Evolutionary conservation across 2,113 vertebrate species (phyloP).

Genomic region (Oreotragus oreotragus): DNA sequence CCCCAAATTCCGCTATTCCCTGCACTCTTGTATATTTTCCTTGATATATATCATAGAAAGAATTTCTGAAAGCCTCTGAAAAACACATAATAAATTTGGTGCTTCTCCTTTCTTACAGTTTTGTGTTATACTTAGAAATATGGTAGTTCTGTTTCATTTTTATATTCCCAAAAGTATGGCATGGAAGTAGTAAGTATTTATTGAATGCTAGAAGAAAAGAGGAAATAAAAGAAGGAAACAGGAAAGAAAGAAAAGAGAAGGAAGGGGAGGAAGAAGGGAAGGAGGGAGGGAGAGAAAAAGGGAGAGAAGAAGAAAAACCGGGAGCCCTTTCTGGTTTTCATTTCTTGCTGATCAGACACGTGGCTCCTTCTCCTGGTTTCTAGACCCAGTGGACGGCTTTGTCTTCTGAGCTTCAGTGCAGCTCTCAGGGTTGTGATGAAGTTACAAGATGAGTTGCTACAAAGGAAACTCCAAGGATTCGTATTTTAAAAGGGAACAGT

Average conservation of each 20-base stretch:
- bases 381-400: background rate
- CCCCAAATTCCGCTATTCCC: conserved; percentile 33
- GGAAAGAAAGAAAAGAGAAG: background rate
- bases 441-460: background rate
- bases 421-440: background rate
- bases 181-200: background rate
- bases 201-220: background rate
- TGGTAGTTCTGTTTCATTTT: conserved; percentile 14
- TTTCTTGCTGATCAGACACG: background rate
- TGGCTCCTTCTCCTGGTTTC: background rate
- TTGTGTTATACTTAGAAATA: conserved; percentile 54
- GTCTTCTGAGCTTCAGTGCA: background rate
- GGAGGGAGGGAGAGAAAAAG: accelerated
- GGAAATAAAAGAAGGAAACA: background rate
- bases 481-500: background rate
- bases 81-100: conserved; percentile 58
- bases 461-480: background rate
- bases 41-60: conserved; percentile 30
- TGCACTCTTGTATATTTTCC: background rate
- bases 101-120: conserved; percentile 25
- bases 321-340: background rate
- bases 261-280: accelerated
- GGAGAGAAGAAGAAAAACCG: background rate
- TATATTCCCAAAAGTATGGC: background rate
- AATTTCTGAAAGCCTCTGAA: conserved; percentile 60